Conservation (phyloP, 2,797 vertebrate genomes). For the Galaxias olidus region DNA sequence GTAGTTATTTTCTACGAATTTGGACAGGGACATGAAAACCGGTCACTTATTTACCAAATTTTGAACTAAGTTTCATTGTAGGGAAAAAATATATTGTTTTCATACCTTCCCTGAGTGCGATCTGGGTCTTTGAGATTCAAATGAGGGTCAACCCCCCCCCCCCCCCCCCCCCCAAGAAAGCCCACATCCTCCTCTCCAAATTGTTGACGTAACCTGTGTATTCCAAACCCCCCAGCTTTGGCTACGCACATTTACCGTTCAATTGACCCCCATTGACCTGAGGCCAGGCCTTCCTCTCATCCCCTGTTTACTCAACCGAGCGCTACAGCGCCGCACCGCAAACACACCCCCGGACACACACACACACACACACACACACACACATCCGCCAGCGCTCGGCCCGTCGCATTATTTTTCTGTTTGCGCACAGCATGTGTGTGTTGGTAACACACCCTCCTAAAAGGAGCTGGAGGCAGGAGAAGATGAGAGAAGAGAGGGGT, state of each 20-base stretch:
- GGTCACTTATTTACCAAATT: no score
- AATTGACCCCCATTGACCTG: neutral
- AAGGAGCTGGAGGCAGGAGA: slow-evolving; percentile 44
- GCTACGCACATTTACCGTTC: neutral
- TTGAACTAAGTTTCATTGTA: no score
- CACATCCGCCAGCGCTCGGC: neutral
- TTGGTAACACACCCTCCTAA: slow-evolving; percentile 48
- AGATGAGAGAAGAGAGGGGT: slow-evolving; percentile 50
- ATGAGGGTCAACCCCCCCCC: no score
- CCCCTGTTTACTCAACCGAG: slow-evolving; percentile 1
- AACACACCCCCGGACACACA: neutral
- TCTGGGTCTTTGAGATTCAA: no score
- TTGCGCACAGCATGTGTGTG: slow-evolving; percentile 34
- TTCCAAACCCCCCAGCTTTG: no score
- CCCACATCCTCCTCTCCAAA: no score
- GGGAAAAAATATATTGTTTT: no score
- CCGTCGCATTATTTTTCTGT: slow-evolving; percentile 24
- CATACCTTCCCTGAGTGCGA: no score
- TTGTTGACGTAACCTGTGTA: no score
- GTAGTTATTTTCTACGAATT: no score
- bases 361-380: neutral
- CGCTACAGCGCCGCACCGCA: neutral
- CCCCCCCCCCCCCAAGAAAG: no score
- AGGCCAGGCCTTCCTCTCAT: neutral
- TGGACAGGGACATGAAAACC: no score